These are phyloP conservation scores for Holocentrus rufus DNA, from an alignment of 2,797 vertebrate species.

Conservation along the genomic window DNA sequence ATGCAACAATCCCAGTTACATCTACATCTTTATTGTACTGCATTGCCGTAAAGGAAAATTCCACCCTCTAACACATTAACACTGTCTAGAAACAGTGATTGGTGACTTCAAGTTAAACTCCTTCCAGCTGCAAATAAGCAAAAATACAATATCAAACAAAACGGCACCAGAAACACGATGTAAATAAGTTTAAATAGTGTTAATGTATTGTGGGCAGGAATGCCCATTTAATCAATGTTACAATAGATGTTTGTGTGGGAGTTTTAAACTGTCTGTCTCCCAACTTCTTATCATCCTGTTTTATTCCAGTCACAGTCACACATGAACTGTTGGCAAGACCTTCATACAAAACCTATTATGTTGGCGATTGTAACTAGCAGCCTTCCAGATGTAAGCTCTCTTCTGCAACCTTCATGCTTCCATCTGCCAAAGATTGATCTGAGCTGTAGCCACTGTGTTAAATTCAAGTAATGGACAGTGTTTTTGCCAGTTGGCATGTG, in stretches of 20 bases:
- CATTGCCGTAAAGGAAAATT: too few relatives aligned
- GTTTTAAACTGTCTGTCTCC: conserved; percentile 4
- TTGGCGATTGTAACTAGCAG: conserved; percentile 9
- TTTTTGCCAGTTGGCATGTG: neutral
- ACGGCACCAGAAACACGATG: too few relatives aligned
- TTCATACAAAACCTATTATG: conserved; percentile 3
- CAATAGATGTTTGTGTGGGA: neutral
- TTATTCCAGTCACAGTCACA: conserved; percentile 38
- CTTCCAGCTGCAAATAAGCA: too few relatives aligned
- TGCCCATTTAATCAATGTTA: too few relatives aligned
- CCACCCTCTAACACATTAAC: too few relatives aligned
- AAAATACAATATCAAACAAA: too few relatives aligned
- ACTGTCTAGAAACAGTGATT: too few relatives aligned
- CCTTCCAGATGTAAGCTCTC: conserved; percentile 13
- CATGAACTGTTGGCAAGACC: neutral
- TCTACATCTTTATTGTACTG: too few relatives aligned
- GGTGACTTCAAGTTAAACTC: too few relatives aligned
- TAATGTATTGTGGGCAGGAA: too few relatives aligned
- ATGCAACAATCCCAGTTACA: conserved; percentile 3
- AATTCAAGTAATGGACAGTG: conserved; percentile 7
- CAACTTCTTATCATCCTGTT: conserved; percentile 36
- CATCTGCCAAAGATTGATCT: neutral
- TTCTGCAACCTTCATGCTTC: neutral
- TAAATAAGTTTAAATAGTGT: too few relatives aligned
- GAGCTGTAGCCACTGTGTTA: neutral